Percentiles rank a stretch among this genome's conserved stretches.
These are phyloP conservation scores for Agrochola lota DNA, from an alignment of 2,888 invertebrate species.

Conservation along the genomic window DNA sequence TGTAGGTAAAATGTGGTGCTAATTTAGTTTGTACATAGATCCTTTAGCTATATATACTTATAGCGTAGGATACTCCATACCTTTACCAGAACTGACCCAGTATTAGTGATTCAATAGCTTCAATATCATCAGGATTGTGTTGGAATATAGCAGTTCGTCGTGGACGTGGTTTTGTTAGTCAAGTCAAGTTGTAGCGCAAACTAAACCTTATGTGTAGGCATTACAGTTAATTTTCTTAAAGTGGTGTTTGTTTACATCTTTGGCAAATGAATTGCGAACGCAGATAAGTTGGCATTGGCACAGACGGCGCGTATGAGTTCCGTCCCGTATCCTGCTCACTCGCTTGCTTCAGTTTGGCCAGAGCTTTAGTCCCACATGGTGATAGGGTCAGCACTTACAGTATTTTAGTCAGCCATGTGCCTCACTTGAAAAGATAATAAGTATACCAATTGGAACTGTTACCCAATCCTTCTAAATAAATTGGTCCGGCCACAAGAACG, in stretches of 20 bases:
- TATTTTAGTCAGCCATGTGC: background rate
- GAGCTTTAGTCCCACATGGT: background rate
- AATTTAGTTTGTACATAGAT: background rate
- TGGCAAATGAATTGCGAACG: too few relatives aligned
- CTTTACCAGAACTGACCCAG: background rate
- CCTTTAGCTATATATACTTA: background rate
- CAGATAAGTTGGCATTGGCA: background rate
- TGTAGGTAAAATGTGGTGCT: background rate
- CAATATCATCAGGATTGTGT: background rate
- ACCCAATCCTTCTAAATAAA: conserved; percentile 16
- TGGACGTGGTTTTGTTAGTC: too few relatives aligned
- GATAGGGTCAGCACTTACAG: too few relatives aligned
- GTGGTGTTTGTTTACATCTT: too few relatives aligned
- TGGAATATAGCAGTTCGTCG: background rate
- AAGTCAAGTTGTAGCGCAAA: too few relatives aligned
- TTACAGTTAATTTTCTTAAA: too few relatives aligned
- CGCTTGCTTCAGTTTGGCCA: background rate
- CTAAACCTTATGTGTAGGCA: too few relatives aligned
- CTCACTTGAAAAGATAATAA: background rate
- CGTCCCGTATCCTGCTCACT: background rate
- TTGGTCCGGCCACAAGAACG: background rate
- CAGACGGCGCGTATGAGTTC: background rate
- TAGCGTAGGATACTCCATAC: background rate
- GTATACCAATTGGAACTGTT: background rate
- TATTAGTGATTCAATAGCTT: background rate